A percentile compares a stretch with the other conserved stretches of the same genome.
Conservation (phyloP, 2,888 invertebrate genomes). For the Imbricaverruca yamaguchii region DNA sequence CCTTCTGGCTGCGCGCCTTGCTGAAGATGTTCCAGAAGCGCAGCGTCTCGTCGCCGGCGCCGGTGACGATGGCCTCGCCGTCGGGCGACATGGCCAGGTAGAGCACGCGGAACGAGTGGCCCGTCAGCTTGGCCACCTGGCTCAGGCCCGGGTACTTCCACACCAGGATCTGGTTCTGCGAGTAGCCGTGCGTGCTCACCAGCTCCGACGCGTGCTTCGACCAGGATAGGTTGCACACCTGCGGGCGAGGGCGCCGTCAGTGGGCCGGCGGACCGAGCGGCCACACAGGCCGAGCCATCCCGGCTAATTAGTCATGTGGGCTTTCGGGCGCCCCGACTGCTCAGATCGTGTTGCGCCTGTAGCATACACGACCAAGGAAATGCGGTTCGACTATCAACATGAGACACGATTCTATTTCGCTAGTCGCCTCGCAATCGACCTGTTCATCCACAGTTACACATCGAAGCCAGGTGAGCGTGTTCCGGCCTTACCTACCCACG, state of each 20-base stretch:
- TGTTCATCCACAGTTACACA: too few relatives aligned
- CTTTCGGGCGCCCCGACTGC: too few relatives aligned
- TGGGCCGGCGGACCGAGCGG: background rate
- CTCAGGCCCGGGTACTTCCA: conserved; percentile 98
- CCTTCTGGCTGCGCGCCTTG: conserved; percentile 84
- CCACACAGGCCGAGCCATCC: too few relatives aligned
- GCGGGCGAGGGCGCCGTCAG: conserved; percentile 33
- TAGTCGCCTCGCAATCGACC: too few relatives aligned
- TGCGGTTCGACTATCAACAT: too few relatives aligned
- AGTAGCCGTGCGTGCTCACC: conserved; percentile 96
- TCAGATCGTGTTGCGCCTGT: too few relatives aligned
- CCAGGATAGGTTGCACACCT: conserved; percentile 91
- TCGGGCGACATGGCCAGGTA: conserved; percentile 95
- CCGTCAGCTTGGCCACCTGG: conserved; percentile 93
- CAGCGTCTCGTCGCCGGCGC: conserved; percentile 95
- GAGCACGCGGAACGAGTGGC: conserved; percentile 90
- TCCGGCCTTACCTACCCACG: background rate
- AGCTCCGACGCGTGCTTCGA: conserved; percentile 96
- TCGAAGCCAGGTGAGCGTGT: too few relatives aligned
- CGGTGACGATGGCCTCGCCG: conserved; percentile 97
- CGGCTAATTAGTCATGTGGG: too few relatives aligned
- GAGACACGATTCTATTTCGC: too few relatives aligned
- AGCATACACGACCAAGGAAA: too few relatives aligned
- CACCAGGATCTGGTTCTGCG: conserved; percentile 95
- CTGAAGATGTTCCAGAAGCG: conserved; percentile 99